A percentile compares a stretch with the other conserved stretches of the same genome.
Evolutionary conservation across 30 jellyfish, hydroid and myxozoan species (phyloP).

Genomic region (Calvadosia cruxmelitensis): DNA sequence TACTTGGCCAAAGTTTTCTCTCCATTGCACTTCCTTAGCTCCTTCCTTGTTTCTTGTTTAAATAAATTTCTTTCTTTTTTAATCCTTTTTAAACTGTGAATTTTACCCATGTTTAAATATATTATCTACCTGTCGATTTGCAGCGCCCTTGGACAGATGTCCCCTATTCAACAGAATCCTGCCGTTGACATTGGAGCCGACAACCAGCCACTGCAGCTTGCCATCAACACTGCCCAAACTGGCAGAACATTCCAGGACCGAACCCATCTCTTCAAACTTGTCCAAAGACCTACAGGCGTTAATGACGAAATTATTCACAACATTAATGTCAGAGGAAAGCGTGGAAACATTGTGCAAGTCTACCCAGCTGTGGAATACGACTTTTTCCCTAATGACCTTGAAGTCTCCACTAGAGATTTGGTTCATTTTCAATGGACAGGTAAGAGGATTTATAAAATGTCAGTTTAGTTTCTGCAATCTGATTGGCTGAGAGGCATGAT

Average conservation of each 20-base stretch:
- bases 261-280: conserved; percentile 46
- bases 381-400: conserved; percentile 72
- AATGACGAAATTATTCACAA: conserved; percentile 14
- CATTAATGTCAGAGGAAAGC: conserved; percentile 61
- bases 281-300: neutral
- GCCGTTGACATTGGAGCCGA: conserved; percentile 57
- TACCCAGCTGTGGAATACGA: conserved; percentile 97
- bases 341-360: conserved; percentile 74
- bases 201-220: conserved; percentile 65
- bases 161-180: conserved; percentile 87
- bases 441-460: too few species aligned
- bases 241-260: conserved; percentile 98
- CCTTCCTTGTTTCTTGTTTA: too few species aligned
- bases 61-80: too few species aligned
- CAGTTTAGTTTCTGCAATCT: too few species aligned
- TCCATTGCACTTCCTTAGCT: too few species aligned
- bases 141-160: neutral
- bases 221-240: conserved; percentile 92
- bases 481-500: too few species aligned
- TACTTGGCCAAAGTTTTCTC: too few species aligned
- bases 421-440: conserved; percentile 80
- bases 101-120: too few species aligned
- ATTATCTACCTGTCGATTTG: too few species aligned
- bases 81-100: too few species aligned
- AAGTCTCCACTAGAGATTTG: conserved; percentile 38